Evolutionary conservation across 2,888 invertebrate species (phyloP), one percentile per base, ranked within the genome.

Genomic region (Idaea biselata): DNA sequence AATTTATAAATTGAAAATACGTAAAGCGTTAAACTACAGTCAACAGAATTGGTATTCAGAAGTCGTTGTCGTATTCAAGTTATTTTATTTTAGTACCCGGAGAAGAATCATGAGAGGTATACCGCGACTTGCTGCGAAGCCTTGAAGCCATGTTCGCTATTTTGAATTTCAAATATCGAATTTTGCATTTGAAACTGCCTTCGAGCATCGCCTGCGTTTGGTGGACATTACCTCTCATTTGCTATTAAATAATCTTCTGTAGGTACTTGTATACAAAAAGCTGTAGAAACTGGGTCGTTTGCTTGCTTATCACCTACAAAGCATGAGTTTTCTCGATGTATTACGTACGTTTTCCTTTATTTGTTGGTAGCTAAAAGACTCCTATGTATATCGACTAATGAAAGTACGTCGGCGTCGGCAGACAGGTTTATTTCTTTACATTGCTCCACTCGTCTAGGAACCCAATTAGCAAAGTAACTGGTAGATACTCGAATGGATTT

Each of bases 81-180:
- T 84, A 86, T 86, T 87, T 87, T 87, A 87, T 88, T 87, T 82
- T 74, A 82, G 73, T 76, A 75, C 76, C 72, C 73, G 68, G 74
- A 72, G 77, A 86, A 86, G 86, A 86, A 85, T 85, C 87, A 85
- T 83, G 83, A 83, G 76, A 76, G 76, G 76, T 81, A 83, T 81
- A 79, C 81, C 76, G 74, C 80, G 76, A 79, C 80, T 80, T 76
- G 79, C 79, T 75, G 69, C 73, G 69, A 67, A 72, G 73, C 71
- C 73, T 66, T 78, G 71, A 81, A 73, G 78, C 81, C 75, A 80
- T 80, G 82, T 76, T 76, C 78, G 79, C 79, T 87, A 84, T 88
- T 91, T 91, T 91, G 89, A 89, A 91, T 80, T 91, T 91, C 90
- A 90, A 91, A 91, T 91, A 84, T 83, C 78, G 79, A 86, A 81